These are phyloP conservation scores for Eira barbara DNA, from an alignment of 2,113 vertebrate genomes.

Conservation along the genomic window DNA sequence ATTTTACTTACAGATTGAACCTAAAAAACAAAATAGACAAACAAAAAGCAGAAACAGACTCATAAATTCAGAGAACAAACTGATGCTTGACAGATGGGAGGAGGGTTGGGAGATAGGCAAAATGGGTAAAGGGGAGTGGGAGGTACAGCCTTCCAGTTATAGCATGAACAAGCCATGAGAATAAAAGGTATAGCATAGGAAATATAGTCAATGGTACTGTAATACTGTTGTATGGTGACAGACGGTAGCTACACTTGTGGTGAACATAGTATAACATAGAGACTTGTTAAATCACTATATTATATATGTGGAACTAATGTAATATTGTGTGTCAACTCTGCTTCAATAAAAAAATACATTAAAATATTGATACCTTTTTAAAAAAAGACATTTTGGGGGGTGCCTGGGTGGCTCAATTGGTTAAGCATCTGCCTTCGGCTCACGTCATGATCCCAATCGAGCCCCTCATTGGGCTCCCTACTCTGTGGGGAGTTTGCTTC, in stretches of 20 bases:
- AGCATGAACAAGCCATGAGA: background rate
- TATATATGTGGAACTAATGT: background rate
- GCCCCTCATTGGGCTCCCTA: too few relatives aligned
- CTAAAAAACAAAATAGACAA: background rate
- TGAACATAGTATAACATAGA: background rate
- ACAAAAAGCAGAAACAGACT: background rate
- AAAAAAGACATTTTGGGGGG: background rate
- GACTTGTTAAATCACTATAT: background rate
- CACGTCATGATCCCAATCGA: too few relatives aligned
- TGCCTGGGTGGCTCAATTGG: too few relatives aligned
- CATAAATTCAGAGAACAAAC: background rate
- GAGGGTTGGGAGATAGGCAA: too few relatives aligned
- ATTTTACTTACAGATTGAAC: background rate
- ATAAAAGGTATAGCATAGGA: background rate
- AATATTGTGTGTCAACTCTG: background rate
- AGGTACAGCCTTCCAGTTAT: background rate
- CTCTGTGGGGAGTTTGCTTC: too few relatives aligned
- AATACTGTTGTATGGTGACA: background rate
- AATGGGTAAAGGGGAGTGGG: background rate
- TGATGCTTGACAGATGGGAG: background rate
- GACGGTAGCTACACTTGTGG: background rate
- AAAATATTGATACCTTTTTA: background rate
- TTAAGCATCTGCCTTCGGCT: too few relatives aligned
- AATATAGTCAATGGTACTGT: background rate
- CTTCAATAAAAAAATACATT: background rate